A percentile compares a stretch with the other conserved stretches of the same genome.
Evolutionary conservation across 2,888 invertebrate genomes (phyloP).

Genomic region (Odontocolon sp.): DNA sequence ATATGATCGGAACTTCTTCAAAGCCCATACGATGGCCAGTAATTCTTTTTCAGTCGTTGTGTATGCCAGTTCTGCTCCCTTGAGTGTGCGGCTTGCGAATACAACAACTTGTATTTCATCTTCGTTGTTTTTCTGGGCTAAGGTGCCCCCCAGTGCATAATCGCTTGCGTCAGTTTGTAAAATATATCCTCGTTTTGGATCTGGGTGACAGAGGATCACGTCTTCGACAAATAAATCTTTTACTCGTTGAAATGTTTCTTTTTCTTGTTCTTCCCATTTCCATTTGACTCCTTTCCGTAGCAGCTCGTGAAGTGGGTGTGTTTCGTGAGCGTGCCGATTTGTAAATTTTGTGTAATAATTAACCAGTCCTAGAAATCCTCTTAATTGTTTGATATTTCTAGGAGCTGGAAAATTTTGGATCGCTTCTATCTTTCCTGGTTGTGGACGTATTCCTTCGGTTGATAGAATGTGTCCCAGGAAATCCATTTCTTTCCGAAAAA

Average conservation of each 20-base stretch:
- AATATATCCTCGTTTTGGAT: neutral
- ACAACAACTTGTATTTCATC: slow-evolving; percentile 46
- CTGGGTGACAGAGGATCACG: neutral
- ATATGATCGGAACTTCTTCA: slow-evolving; percentile 67
- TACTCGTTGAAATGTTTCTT: slow-evolving; percentile 35
- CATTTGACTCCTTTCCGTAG: slow-evolving; percentile 32
- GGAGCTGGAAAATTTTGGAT: neutral
- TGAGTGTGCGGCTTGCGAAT: slow-evolving; percentile 63
- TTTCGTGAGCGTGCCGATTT: neutral
- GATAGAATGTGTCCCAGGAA: neutral
- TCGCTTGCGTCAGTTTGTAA: slow-evolving; percentile 52
- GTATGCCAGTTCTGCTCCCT: slow-evolving; percentile 59
- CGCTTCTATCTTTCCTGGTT: neutral
- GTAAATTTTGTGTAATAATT: neutral
- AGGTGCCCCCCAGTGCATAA: slow-evolving; percentile 38
- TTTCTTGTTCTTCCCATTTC: slow-evolving; percentile 36
- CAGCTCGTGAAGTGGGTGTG: slow-evolving; percentile 29
- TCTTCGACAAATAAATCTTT: slow-evolving; percentile 22
- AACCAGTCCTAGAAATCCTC: neutral
- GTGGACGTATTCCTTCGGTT: neutral
- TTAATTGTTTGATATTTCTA: neutral
- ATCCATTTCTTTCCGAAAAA: neutral
- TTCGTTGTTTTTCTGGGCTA: slow-evolving; percentile 29
- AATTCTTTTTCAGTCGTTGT: slow-evolving; percentile 67
- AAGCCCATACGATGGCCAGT: slow-evolving; percentile 63